These are phyloP conservation scores for Limosa lapponica DNA, from an alignment of 2,797 vertebrate species.

Conservation along the genomic window DNA sequence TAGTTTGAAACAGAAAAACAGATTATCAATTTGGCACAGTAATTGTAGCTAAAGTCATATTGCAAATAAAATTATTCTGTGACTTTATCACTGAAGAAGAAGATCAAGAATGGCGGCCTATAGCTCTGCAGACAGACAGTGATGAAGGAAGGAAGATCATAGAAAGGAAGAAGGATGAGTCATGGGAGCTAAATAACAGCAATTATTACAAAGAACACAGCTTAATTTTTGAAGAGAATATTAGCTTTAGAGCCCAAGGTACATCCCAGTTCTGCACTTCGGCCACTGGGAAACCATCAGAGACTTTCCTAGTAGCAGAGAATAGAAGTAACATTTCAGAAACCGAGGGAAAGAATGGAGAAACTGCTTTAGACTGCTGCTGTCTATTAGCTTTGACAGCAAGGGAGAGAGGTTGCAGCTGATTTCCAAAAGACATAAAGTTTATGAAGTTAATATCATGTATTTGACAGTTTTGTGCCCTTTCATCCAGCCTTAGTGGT, in stretches of 20 bases:
- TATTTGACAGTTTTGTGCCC: background rate
- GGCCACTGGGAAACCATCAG: background rate
- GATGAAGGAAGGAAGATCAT: background rate
- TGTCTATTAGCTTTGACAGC: background rate
- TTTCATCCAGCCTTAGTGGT: background rate
- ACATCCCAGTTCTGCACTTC: background rate
- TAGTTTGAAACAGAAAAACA: background rate
- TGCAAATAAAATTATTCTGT: background rate
- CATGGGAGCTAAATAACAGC: background rate
- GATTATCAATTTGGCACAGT: background rate
- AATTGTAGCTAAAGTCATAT: background rate
- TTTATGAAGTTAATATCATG: background rate
- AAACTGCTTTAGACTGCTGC: background rate
- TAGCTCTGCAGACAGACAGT: background rate
- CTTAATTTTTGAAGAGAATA: background rate
- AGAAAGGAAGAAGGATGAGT: background rate
- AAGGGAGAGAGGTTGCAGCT: background rate
- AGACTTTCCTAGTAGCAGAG: background rate
- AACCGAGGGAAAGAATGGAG: rapidly evolving
- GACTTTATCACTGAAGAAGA: background rate
- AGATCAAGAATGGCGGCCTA: background rate
- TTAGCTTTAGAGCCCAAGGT: background rate
- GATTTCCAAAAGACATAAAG: background rate
- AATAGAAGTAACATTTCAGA: background rate
- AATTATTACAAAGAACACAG: background rate